Evolutionary conservation across 2,888 invertebrate genomes (phyloP).

Genomic region (Phymatocera aterrima): DNA sequence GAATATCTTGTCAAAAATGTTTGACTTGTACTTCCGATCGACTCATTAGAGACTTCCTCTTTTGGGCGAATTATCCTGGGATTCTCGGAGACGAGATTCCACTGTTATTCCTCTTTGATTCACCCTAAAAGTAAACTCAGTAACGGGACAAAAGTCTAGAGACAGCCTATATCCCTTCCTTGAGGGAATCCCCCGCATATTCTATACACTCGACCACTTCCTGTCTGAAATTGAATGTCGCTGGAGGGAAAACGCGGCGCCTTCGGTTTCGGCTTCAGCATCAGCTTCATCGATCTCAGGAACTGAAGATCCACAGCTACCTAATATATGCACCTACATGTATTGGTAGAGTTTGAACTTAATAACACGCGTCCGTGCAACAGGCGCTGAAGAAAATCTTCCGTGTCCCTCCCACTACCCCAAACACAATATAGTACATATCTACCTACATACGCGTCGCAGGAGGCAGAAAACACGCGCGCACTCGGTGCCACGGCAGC

Average conservation of each 20-base stretch:
- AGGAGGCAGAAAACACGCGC: conserved; percentile 38
- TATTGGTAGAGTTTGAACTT: neutral
- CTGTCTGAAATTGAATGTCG: conserved; percentile 2
- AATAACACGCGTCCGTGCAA: neutral
- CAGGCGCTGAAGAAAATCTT: neutral
- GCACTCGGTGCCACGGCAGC: conserved; percentile 45
- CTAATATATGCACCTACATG: neutral
- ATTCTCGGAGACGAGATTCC: neutral
- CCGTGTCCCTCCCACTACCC: conserved; percentile 6
- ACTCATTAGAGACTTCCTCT: too few species aligned
- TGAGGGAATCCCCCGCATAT: neutral
- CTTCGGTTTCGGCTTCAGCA: too few species aligned
- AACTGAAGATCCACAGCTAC: neutral
- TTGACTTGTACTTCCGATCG: neutral
- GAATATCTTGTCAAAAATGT: neutral
- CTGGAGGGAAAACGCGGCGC: neutral
- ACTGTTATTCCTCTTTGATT: conserved; percentile 16
- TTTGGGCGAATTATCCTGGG: neutral
- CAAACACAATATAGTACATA: too few species aligned
- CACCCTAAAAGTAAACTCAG: neutral
- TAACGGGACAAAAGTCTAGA: neutral
- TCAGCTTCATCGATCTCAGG: neutral
- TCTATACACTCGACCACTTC: conserved; percentile 6
- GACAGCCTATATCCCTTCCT: neutral
- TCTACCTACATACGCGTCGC: conserved; percentile 6